Conservation (phyloP, 2,113 vertebrate genomes). For the Todiramphus chloris region DNA sequence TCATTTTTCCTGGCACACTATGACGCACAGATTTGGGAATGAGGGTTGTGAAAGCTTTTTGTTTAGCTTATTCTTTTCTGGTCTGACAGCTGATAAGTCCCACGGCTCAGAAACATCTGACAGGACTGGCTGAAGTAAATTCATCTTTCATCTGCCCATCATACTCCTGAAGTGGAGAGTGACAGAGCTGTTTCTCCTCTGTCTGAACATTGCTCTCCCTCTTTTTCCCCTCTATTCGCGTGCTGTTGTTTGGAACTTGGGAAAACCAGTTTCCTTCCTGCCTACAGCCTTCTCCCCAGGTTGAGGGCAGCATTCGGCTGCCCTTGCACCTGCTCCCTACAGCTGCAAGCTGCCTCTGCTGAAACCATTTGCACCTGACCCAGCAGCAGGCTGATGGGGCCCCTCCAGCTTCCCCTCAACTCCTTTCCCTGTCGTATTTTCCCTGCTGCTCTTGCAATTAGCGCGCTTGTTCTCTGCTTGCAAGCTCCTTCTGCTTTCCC, state of each 20-base stretch:
- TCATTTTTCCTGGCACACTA: slow-evolving; percentile 48
- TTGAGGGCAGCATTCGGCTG: slow-evolving; percentile 67
- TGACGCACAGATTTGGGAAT: slow-evolving; percentile 48
- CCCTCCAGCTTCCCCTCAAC: slow-evolving; percentile 60
- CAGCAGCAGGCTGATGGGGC: slow-evolving; percentile 71
- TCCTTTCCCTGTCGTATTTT: slow-evolving; percentile 56
- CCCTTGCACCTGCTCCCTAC: slow-evolving; percentile 77
- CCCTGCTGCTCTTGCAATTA: slow-evolving; percentile 74
- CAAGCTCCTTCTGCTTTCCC: slow-evolving; percentile 43
- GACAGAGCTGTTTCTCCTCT: slow-evolving; percentile 44
- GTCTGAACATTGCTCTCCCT: neutral
- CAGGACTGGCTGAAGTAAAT: slow-evolving; percentile 61
- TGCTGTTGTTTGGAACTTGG: slow-evolving; percentile 74
- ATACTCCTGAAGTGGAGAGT: slow-evolving; percentile 64
- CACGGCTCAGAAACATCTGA: slow-evolving; percentile 56
- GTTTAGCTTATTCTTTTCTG: slow-evolving; percentile 72
- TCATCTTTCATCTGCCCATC: slow-evolving; percentile 70
- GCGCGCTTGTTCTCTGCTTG: slow-evolving; percentile 38
- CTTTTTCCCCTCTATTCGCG: neutral
- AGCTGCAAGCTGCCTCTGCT: slow-evolving; percentile 76
- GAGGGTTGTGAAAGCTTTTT: slow-evolving; percentile 62
- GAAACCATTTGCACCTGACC: slow-evolving; percentile 74
- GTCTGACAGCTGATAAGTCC: slow-evolving; percentile 73
- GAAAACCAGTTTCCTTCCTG: slow-evolving; percentile 81
- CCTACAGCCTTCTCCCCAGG: slow-evolving; percentile 70